phyloP scores from a whole-genome alignment of 2,113 vertebrate genomes.

The Caretta caretta region DNA sequence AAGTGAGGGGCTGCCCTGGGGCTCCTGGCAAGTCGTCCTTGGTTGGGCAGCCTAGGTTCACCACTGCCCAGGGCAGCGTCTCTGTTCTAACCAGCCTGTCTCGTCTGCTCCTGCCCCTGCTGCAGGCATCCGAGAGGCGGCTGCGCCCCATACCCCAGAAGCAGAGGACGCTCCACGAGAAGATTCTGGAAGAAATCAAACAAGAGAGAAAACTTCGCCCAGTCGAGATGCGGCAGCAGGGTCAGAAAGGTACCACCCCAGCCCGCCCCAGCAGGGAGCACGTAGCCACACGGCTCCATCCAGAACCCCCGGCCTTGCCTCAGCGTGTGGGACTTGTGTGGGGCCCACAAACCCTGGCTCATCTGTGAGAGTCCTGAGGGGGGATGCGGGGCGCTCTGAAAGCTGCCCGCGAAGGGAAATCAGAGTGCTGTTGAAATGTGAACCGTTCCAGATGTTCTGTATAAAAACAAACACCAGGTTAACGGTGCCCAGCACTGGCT shows the following conservation, averaged over 20 bases:
- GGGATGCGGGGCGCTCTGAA: too few relatives aligned
- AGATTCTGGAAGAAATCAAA: constrained; percentile 92
- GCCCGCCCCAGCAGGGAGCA: rapidly evolving
- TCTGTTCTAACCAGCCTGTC: rapidly evolving
- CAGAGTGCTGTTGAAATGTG: neutral
- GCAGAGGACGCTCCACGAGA: constrained; percentile 89
- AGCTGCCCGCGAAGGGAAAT: too few relatives aligned
- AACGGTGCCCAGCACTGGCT: neutral
- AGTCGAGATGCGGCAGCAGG: constrained; percentile 66
- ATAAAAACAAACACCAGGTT: neutral
- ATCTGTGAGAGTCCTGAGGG: too few relatives aligned
- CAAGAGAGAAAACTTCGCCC: constrained; percentile 91
- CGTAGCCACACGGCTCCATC: too few relatives aligned
- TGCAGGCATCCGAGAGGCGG: constrained; percentile 88
- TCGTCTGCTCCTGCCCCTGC: rapidly evolving
- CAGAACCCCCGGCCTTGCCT: neutral
- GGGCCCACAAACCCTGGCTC: neutral
- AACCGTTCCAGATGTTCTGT: neutral
- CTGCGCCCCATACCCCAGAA: constrained; percentile 88
- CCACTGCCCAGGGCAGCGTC: neutral
- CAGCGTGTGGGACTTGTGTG: neutral
- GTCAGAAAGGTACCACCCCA: constrained; percentile 76
- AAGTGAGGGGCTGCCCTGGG: neutral
- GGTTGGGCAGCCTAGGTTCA: too few relatives aligned
- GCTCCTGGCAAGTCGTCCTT: neutral